Evolutionary conservation across 92 coral and sea anemone species (phyloP).

Genomic region (Porites evermanni): DNA sequence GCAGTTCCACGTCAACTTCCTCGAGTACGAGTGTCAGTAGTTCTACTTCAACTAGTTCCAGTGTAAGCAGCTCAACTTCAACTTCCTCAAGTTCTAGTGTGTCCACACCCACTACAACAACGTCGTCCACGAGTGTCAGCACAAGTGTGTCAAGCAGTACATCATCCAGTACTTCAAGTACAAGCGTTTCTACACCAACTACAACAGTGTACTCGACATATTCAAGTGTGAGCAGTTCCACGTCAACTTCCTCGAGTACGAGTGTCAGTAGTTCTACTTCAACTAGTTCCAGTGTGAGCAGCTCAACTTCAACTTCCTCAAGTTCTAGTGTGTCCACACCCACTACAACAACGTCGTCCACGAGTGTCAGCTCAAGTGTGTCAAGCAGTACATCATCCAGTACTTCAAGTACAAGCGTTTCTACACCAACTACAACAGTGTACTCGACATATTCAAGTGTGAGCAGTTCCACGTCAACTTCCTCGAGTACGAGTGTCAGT

Average conservation of each 20-base stretch:
- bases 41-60: conserved; percentile 17
- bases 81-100: conserved; percentile 7
- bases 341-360: background rate
- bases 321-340: conserved; percentile 9
- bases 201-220: background rate
- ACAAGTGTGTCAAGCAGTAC: background rate
- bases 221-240: background rate
- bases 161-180: background rate
- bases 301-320: background rate
- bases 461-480: too few relatives aligned
- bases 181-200: conserved; percentile 16
- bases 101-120: conserved; percentile 9
- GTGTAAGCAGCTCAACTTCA: background rate
- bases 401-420: background rate
- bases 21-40: background rate
- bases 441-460: too few relatives aligned
- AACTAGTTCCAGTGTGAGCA: background rate
- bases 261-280: background rate
- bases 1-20: background rate
- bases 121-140: background rate
- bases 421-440: too few relatives aligned
- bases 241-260: background rate
- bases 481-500: too few relatives aligned
- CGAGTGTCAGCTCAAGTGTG: background rate
- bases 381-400: background rate